A percentile compares a stretch with the other conserved stretches of the same genome.
phyloP scores from a whole-genome alignment of 2,888 invertebrate genomes.

The Drosophila hamatofila region DNA sequence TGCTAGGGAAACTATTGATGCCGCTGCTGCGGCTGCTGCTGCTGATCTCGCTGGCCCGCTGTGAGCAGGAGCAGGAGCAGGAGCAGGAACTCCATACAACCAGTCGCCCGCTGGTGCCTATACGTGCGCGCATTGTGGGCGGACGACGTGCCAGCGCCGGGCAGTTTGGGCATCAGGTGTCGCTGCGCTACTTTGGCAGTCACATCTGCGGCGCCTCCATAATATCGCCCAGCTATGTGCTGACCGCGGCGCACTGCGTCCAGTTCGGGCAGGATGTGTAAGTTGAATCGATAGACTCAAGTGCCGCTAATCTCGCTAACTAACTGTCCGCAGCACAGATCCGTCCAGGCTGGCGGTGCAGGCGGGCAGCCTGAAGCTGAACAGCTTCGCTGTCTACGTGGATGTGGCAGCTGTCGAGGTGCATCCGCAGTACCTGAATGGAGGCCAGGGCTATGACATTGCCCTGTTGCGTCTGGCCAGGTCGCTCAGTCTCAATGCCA shows the following conservation, averaged over 20 bases:
- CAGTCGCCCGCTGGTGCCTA: not conserved
- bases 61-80: not conserved
- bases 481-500: constrained; percentile 48
- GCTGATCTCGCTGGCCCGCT: not conserved
- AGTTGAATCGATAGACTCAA: constrained; percentile 13
- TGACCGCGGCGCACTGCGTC: constrained; percentile 84
- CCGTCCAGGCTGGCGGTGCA: constrained; percentile 61
- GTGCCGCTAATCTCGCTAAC: not conserved
- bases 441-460: constrained; percentile 66
- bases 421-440: constrained; percentile 68
- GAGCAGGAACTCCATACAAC: no score
- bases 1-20: constrained; percentile 29
- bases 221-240: constrained; percentile 65
- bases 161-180: constrained; percentile 84
- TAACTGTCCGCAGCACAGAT: constrained; percentile 45
- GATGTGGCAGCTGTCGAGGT: constrained; percentile 58
- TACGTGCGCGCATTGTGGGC: constrained; percentile 74
- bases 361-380: constrained; percentile 69
- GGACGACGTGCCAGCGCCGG: constrained; percentile 80
- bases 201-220: constrained; percentile 82
- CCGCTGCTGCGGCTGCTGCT: constrained; percentile 23
- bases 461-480: constrained; percentile 74
- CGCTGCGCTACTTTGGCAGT: constrained; percentile 66
- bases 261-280: constrained; percentile 59
- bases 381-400: constrained; percentile 58